A percentile compares a stretch with the other conserved stretches of the same genome.
phyloP scores from a whole-genome alignment of 92 coral and sea anemone species.

The Bergia puertoricense region DNA sequence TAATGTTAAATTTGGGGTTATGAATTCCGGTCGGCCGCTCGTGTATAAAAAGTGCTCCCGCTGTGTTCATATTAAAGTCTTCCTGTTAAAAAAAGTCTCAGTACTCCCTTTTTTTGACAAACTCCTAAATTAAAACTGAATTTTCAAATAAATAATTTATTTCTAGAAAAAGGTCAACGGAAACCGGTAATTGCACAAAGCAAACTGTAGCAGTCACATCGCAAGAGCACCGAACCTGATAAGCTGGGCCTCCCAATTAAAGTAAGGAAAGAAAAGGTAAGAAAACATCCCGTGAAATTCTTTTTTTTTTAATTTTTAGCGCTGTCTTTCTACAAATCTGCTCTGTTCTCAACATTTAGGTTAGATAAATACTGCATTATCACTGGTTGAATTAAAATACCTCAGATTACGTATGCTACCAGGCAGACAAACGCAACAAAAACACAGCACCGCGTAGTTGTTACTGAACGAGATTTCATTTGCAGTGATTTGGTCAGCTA shows the following conservation, averaged over 20 bases:
- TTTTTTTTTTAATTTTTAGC: not conserved
- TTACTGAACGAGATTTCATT: not conserved
- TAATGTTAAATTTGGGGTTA: not conserved
- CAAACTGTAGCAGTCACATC: not conserved
- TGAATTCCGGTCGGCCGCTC: slow-evolving; percentile 5
- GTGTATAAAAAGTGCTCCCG: not conserved
- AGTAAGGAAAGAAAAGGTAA: not conserved
- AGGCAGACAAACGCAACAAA: not conserved
- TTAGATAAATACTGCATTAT: not conserved
- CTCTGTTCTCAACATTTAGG: not conserved
- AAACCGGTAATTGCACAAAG: not conserved
- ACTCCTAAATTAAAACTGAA: too few species aligned
- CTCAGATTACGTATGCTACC: not conserved
- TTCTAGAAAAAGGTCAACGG: not conserved
- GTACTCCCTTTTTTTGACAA: not conserved
- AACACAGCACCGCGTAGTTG: not conserved
- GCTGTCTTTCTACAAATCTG: not conserved
- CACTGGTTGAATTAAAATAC: too few species aligned
- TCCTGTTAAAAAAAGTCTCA: not conserved
- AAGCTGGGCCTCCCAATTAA: too few species aligned
- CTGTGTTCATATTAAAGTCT: not conserved
- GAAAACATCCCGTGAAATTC: not conserved
- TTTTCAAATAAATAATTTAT: too few species aligned
- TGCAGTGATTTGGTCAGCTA: not conserved
- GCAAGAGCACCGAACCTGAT: not conserved